Base-by-base conservation (phyloP, 2,797 vertebrate species). In the Coendou prehensilis region DNA sequence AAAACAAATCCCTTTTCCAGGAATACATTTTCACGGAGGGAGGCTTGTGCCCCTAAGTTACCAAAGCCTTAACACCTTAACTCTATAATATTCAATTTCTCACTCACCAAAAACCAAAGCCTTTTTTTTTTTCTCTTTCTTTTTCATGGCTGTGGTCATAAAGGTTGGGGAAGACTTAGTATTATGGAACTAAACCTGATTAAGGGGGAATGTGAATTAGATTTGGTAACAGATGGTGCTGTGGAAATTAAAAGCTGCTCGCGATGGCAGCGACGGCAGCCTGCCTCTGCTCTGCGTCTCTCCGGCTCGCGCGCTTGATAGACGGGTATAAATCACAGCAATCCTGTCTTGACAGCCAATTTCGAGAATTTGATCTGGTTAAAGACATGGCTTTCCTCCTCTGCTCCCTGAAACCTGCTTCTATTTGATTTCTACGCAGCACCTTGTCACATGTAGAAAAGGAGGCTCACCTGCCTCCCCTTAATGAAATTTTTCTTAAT, bases 281-380 rank as follows among this genome's bases (percentile, higher is more conserved):
- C 98, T 98, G 98, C 98, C 98, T 98, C 98, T 97, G 98, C 98
- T 98, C 98, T 98, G 96, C 82, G 97, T 97, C 98, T 98, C 98
- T 98, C 98, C 98, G 91, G 96, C 98, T 97, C 98, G 80, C 97
- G 97, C 92, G 64, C 98, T 98, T 99, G 99, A 99, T 99, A 99
- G 99, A 99, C 99, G 99, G 99, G 99, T 99, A 99, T 99, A 99
- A 99, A 99, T 99, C 99, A 99, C 99, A 98, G 99, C 99, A 99
- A 99, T 99, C 99, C 99, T 96, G 98, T 99, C 99, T 99, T 99
- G 99, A 99, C 99, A 99, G 99, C 99, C 99, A 99, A 99, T 99
- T 99, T 99, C 98, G 97, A 99, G 99, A 99, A 99, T 99, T 99
- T 99, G 99, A 99, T 99, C 99, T 99, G 99, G 99, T 99, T 99